Base-by-base conservation (phyloP, 2,797 vertebrate species). In the Lophius americanus region DNA sequence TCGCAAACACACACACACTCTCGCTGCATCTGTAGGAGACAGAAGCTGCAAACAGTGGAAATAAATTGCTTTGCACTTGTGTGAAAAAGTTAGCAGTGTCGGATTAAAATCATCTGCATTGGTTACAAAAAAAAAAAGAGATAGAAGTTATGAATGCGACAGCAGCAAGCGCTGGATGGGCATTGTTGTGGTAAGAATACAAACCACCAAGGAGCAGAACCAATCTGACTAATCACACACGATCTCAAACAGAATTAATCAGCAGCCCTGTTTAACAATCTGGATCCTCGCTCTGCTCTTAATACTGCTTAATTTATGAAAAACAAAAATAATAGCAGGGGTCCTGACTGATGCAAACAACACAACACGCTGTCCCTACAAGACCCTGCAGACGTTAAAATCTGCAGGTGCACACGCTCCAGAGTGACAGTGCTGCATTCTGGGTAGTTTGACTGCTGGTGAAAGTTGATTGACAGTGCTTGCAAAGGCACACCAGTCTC, bases 171-270 rank as follows among this genome's bases (percentile, higher is more conserved):
- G 11, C 51, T 55, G 79, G 55, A 60, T 9, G 61, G 55, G 66
- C 61, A 23, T 23, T 23, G 81, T 85, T 84, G 84, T 85, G 77
- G 78, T 65, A 81, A 81, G 79, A 81, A 86, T 64, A 65, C 73
- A 86, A 84, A 83, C 82, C 75, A 68, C 69, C 2, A 63, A 81
- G 77, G 82, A 84, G 82, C 82, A 74, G 73, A 88, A 83, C 73
- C 76, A 82, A 85, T 85, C 82, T 68, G 74, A 88, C 77, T 81
- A 86, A 86, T 89, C 85, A 77, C 76, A 85, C 72, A 85, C 78
- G 77, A 84, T 87, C 84, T 88, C 82, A 84, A 82, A 81, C 82
- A 75, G 82, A 89, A 89, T 88, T 85, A 80, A 87, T 87, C 82
- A 85, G 76, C 87, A 74, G 81, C 79, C 75, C 60, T 64, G 77